A percentile compares a stretch with the other conserved stretches of the same genome.
Evolutionary conservation across 2,113 vertebrate species (phyloP).

Genomic region (Tetraodon nigroviridis): DNA sequence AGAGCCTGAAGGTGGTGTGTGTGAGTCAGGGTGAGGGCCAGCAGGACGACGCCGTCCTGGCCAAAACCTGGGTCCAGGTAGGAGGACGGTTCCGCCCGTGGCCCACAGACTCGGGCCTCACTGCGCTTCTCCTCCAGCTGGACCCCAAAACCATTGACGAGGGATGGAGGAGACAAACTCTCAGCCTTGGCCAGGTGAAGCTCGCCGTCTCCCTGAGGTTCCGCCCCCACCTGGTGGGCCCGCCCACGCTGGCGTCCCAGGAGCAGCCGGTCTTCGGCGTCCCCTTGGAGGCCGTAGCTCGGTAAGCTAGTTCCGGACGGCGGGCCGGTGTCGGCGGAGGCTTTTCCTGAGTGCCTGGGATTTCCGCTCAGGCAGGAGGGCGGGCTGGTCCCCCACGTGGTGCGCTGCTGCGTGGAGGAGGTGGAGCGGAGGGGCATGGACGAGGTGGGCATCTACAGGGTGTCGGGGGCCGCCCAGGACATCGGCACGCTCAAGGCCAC

Average conservation of each 20-base stretch:
- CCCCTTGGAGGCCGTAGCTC: slow-evolving; percentile 58
- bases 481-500: slow-evolving; percentile 60
- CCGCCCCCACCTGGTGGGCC: slow-evolving; percentile 57
- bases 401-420: slow-evolving; percentile 73
- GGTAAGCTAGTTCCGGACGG: slow-evolving; percentile 52
- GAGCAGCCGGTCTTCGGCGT: slow-evolving; percentile 62
- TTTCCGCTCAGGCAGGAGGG: slow-evolving; percentile 64
- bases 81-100: neutral
- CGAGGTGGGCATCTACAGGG: slow-evolving; percentile 74
- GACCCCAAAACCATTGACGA: slow-evolving; percentile 42
- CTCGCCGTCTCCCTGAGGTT: slow-evolving; percentile 68
- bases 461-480: slow-evolving; percentile 65
- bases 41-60: slow-evolving; percentile 46
- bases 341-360: neutral
- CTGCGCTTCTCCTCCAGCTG: slow-evolving; percentile 43
- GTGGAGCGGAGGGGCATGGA: slow-evolving; percentile 71
- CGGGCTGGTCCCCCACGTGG: slow-evolving; percentile 70
- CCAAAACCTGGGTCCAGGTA: slow-evolving; percentile 61
- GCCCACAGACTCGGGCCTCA: no score
- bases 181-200: slow-evolving; percentile 57
- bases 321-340: neutral
- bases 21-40: slow-evolving; percentile 46
- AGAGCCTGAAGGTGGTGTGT: slow-evolving; percentile 61
- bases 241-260: slow-evolving; percentile 44
- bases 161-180: slow-evolving; percentile 64